phyloP scores from a whole-genome alignment of 1,140 invertebrate genomes.

The Pemphigus obesinymphae region DNA sequence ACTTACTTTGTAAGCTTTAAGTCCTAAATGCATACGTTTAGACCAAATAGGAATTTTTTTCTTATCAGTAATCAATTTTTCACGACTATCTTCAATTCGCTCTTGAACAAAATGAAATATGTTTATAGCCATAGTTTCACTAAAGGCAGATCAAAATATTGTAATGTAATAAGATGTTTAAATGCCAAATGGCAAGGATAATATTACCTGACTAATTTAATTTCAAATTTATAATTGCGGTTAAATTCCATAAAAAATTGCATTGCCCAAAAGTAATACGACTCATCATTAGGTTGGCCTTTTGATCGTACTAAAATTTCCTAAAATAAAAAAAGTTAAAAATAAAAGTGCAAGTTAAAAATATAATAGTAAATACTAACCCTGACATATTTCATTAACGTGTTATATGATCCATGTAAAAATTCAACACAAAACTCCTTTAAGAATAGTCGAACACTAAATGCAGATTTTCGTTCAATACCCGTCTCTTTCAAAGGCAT shows the following conservation, averaged over 20 bases:
- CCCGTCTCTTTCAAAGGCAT: conserved; percentile 57
- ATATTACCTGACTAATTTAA: conserved; percentile 79
- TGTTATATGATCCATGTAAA: conserved; percentile 85
- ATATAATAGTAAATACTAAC: too few relatives aligned
- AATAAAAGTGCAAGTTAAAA: too few relatives aligned
- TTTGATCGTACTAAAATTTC: conserved; percentile 60
- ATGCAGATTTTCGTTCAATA: conserved; percentile 65
- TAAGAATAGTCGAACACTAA: conserved; percentile 79
- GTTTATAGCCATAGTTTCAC: conserved; percentile 82
- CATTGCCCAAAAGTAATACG: conserved; percentile 89
- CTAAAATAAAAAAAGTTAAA: conserved; percentile 45
- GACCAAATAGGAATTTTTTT: conserved; percentile 79
- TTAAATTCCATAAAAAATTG: conserved; percentile 98
- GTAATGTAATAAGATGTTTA: background rate
- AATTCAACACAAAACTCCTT: conserved; percentile 94
- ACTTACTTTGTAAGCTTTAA: conserved; percentile 65
- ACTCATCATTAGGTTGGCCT: conserved; percentile 73
- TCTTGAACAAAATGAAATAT: conserved; percentile 91
- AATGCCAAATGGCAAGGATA: conserved; percentile 10
- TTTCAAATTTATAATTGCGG: conserved; percentile 74
- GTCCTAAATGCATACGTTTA: conserved; percentile 71
- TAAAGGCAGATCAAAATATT: conserved; percentile 51
- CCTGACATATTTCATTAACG: conserved; percentile 78
- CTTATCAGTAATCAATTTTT: conserved; percentile 81
- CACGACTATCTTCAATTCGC: conserved; percentile 82